Base-by-base conservation (phyloP, 2,888 invertebrate species). In the Lithophane ornitopus region DNA sequence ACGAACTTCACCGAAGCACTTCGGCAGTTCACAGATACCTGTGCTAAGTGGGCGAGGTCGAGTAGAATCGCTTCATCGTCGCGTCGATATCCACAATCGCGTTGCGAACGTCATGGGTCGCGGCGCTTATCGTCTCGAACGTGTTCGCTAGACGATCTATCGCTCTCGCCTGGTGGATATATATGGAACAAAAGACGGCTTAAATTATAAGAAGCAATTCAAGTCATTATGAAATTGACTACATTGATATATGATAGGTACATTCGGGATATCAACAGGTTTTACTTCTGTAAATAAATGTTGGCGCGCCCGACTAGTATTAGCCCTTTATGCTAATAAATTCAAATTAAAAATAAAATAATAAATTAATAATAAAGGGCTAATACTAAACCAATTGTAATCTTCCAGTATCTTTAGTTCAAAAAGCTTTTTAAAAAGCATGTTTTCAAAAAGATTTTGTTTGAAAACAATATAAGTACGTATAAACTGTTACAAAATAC, bases 71-170 rank as follows among this genome's bases (percentile, higher is more conserved):
- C 74, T 96, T 96, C 92, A 96, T 93, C 3, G 95, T 94, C 0
- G 90, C 81, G 79, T 96, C 96, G 70, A 96, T 96, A 66, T 95
- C 96, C 16, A 94, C 92, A 2, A 96, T 87, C 0, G 96, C 95
- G 79, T 90, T 91, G 12, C 95, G 89, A 0, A 95, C 93, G 86
- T 94, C 95, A 86, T 93, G 94, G 0, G 94, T 91, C 12, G 94
- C 90, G 0, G 92, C 87, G 26, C 94, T 89, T 49, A 95, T 92
- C 0, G 91, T 83, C 56, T 95, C 95, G 81, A 96, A 95, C 0
- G 95, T 93, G 3, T 81, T 90, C 26, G 96, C 95, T 11, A 96
- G 84, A 1, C 96, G 90, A 49, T 95, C 95, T 77, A 95, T 87
- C 0, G 96, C 96, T 59, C 93, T 90, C 0, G 96, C 95, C 96